Base-by-base conservation (phyloP, 2,113 vertebrate species). In the Nothocercus julius region DNA sequence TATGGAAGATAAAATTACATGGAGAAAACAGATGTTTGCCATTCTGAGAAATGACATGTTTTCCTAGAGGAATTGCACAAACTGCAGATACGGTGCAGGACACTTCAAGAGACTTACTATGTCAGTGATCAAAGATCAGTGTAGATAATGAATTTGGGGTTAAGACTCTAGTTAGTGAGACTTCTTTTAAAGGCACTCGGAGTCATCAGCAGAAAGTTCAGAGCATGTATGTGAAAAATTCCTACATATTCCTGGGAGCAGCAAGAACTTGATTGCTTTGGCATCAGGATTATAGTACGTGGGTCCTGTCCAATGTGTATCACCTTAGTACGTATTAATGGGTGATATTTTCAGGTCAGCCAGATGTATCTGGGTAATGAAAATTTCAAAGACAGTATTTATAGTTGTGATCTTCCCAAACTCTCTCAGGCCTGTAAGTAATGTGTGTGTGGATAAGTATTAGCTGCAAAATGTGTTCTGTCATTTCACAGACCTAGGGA, bases 391-490 rank as follows among this genome's bases (percentile, higher is more conserved):
- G 34, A 12, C 2, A 51, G 2, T 64, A 34, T 44, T 79, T 82
- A 56, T 25, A 49, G 3, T 25, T 24, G 19, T 32, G 8, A 70
- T 69, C 34, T 64, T 54, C 11, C 11, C 7, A 75, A 40, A 79
- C 9, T 54, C 5, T 45, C 13, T 18, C 18, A 76, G 11, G 15
- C 7, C 9, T 70, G 18, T 40, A 8, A 78, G 75, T 4, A 53
- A 0, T 19, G 53, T 0, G 0, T 9, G 3, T 13, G 24, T 28
- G 8, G 34, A 2, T n/a, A 82, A 47, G 16, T 32, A 16, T 81
- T 38, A 81, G 7, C 4, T 77, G n/a, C 19, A 77, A 67, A 74
- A 74, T 51, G 1, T 0, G 1, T 51, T 90, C 16, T 42, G 19
- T 42, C 34, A 45, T 51, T 69, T 63, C 56, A 61, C 0, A 1